Percentiles rank a stretch among this genome's conserved stretches.
These are phyloP conservation scores for Anguilla marmorata DNA, from an alignment of 2,797 vertebrate genomes.

Conservation along the genomic window DNA sequence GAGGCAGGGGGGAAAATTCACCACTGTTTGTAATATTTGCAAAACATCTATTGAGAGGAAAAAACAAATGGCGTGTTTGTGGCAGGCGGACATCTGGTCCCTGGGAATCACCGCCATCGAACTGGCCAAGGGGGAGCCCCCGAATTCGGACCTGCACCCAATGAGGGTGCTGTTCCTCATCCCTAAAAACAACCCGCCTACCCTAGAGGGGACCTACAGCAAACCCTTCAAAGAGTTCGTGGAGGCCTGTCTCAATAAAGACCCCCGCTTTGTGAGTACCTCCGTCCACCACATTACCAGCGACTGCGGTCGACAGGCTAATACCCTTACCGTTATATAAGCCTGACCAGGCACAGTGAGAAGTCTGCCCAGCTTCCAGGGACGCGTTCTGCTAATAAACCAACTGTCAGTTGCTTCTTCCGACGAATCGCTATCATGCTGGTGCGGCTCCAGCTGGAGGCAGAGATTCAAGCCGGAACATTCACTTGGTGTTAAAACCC, in stretches of 20 bases:
- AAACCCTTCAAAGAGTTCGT: slow-evolving; percentile 99
- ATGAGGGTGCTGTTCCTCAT: slow-evolving; percentile 99
- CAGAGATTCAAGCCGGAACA: no score
- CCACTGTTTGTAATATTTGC: no score
- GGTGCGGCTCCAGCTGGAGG: not conserved
- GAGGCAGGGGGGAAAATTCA: no score
- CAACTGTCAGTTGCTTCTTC: not conserved
- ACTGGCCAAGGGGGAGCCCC: slow-evolving; percentile 94
- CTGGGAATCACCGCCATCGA: slow-evolving; percentile 98
- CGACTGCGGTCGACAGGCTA: not conserved
- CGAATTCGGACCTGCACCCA: slow-evolving; percentile 96
- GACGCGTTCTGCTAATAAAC: not conserved
- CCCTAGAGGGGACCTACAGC: slow-evolving; percentile 93
- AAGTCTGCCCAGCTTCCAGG: not conserved
- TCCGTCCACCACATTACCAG: not conserved
- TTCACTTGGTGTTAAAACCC: no score
- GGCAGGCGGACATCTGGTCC: slow-evolving; percentile 97
- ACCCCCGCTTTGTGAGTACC: slow-evolving; percentile 93
- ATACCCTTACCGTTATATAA: not conserved
- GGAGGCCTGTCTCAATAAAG: slow-evolving; percentile 98
- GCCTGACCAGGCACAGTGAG: not conserved
- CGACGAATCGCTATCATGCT: not conserved
- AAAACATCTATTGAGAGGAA: no score
- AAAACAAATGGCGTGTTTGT: not conserved
- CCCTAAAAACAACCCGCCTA: slow-evolving; percentile 96